Conservation (phyloP, 2,797 vertebrate species). For the Philypnodon macrostomus region DNA sequence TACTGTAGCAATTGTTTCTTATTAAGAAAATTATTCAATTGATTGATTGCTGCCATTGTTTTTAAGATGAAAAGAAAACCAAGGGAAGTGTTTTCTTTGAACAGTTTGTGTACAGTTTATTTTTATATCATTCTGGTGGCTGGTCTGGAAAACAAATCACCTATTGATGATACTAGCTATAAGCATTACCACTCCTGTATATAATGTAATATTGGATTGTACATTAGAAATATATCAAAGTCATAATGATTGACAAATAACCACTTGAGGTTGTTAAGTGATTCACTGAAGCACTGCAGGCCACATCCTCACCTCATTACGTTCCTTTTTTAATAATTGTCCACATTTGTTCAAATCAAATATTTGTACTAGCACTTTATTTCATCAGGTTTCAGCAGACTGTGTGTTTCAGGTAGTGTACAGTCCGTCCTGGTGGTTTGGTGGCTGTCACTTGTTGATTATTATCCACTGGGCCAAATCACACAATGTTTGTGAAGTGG, state of each 20-base stretch:
- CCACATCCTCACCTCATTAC: conserved; percentile 54
- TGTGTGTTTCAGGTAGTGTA: conserved; percentile 60
- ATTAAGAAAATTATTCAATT: conserved; percentile 79
- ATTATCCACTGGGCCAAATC: conserved; percentile 59
- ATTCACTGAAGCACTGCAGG: conserved; percentile 66
- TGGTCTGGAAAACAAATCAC: conserved; percentile 75
- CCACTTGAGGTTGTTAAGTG: conserved; percentile 68
- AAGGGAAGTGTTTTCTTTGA: conserved; percentile 80
- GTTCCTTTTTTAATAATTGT: conserved; percentile 48
- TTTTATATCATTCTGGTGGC: conserved; percentile 85
- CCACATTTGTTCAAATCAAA: conserved; percentile 64
- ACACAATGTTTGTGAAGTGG: conserved; percentile 52
- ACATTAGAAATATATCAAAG: conserved; percentile 78
- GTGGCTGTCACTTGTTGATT: conserved; percentile 54
- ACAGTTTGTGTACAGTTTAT: conserved; percentile 90
- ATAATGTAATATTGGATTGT: conserved; percentile 87
- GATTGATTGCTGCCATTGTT: conserved; percentile 84
- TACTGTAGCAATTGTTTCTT: conserved; percentile 88
- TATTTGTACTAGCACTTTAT: conserved; percentile 82
- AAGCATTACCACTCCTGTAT: conserved; percentile 80
- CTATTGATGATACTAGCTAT: conserved; percentile 76
- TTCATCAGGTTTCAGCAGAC: conserved; percentile 68
- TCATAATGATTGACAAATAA: conserved; percentile 68
- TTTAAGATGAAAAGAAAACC: conserved; percentile 79
- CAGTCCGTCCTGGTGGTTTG: conserved; percentile 59